Evolutionary conservation across 2,797 vertebrate species (phyloP).

Genomic region (Diglossa cyanea): DNA sequence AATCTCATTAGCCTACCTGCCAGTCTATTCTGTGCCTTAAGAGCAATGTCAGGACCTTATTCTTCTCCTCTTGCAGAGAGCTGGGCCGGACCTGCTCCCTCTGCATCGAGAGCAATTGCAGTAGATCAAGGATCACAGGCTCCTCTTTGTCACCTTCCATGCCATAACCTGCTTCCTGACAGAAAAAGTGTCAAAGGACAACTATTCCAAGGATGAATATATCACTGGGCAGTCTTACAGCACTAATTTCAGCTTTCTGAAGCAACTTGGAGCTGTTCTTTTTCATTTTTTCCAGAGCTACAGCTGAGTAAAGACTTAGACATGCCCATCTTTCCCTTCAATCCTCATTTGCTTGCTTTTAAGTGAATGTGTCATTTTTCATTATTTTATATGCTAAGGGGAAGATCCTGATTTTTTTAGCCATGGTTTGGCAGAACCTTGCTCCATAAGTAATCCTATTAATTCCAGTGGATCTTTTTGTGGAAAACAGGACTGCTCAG

Average conservation of each 20-base stretch:
- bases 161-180: neutral
- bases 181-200: neutral
- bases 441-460: conserved; percentile 3
- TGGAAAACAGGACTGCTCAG: neutral
- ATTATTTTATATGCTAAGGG: neutral
- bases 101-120: neutral
- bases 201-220: neutral
- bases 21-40: neutral
- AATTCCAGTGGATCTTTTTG: neutral
- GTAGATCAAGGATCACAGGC: neutral
- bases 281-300: neutral
- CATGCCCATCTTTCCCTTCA: neutral
- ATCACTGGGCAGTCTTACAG: neutral
- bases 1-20: neutral
- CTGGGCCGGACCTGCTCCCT: neutral
- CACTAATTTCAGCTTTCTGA: neutral
- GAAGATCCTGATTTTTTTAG: neutral
- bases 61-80: neutral
- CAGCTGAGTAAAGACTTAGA: neutral
- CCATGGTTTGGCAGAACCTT: neutral
- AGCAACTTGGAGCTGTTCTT: neutral
- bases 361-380: neutral
- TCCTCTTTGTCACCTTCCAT: neutral
- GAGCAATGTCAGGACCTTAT: neutral
- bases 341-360: neutral